Evolutionary conservation across 2,113 vertebrate genomes (phyloP).

Genomic region (Andinoacara biseriatus): DNA sequence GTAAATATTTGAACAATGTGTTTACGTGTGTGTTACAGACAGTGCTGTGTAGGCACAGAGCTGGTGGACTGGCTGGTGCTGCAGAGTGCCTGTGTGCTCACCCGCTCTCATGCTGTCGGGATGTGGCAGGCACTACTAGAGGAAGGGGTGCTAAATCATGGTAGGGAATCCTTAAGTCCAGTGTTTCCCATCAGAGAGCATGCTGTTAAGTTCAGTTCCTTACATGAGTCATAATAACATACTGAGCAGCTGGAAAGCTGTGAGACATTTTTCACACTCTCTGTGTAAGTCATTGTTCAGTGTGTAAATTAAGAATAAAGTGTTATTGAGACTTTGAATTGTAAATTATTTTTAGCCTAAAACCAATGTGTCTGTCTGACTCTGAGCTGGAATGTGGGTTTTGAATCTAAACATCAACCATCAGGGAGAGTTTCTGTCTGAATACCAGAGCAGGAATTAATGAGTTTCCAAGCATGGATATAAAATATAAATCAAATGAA

Average conservation of each 20-base stretch:
- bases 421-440: background rate
- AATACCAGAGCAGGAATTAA: background rate
- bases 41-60: slow-evolving; percentile 97
- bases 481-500: slow-evolving; percentile 11
- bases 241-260: background rate
- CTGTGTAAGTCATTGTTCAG: background rate
- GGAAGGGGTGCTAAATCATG: slow-evolving; percentile 94
- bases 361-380: background rate
- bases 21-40: slow-evolving; percentile 78
- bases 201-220: background rate
- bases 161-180: slow-evolving; percentile 72
- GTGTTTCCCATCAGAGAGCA: background rate
- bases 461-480: slow-evolving; percentile 10
- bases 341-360: background rate
- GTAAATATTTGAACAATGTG: background rate
- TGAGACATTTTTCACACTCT: background rate
- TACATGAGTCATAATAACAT: background rate
- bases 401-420: slow-evolving; percentile 22
- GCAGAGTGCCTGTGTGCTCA: slow-evolving; percentile 94
- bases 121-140: slow-evolving; percentile 98
- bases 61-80: slow-evolving; percentile 97
- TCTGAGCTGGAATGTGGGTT: background rate
- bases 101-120: slow-evolving; percentile 92
- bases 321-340: background rate
- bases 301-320: background rate